Percentiles rank a stretch among this genome's conserved stretches.
phyloP scores from a whole-genome alignment of 2,797 vertebrate genomes.

The Nasua narica region DNA sequence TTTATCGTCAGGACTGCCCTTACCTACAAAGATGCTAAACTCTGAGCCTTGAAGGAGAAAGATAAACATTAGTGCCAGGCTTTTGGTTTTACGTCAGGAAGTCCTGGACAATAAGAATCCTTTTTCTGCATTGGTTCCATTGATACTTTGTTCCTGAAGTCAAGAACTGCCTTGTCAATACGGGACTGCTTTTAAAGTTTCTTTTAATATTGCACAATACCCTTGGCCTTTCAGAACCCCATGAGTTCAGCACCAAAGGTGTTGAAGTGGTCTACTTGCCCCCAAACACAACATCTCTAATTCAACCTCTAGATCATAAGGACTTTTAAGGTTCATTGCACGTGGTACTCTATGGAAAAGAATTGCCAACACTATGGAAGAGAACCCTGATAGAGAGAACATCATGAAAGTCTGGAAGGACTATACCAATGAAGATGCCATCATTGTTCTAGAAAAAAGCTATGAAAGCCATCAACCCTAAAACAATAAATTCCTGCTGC shows the following conservation, averaged over 20 bases:
- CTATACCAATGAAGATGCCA: neutral
- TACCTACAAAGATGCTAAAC: neutral
- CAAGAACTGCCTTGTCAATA: neutral
- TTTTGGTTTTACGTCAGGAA: neutral
- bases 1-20: neutral
- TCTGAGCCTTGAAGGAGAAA: neutral
- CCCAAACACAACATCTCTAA: neutral
- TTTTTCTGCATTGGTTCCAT: neutral
- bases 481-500: neutral
- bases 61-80: neutral
- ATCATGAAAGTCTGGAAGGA: neutral
- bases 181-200: neutral
- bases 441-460: neutral
- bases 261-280: neutral
- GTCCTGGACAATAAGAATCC: neutral
- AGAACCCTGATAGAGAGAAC: neutral
- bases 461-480: neutral
- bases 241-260: neutral
- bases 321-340: neutral
- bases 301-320: neutral
- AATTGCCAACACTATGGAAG: neutral
- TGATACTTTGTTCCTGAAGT: neutral
- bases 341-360: neutral
- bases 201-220: neutral
- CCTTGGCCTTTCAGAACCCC: neutral